Conservation (phyloP, 2,113 vertebrate species). For the Neoarius graeffei region DNA sequence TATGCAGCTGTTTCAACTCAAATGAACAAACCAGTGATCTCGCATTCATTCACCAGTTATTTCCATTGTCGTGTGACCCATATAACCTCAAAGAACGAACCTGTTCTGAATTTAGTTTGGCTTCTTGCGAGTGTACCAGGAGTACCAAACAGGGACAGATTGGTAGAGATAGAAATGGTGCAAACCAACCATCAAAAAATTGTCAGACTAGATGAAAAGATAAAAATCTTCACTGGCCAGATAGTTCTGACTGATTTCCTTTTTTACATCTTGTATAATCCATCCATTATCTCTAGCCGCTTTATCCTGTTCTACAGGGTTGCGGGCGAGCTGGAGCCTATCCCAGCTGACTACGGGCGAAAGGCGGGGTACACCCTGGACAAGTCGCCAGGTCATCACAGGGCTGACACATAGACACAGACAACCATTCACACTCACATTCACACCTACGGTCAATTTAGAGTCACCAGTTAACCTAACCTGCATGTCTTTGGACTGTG, state of each 20-base stretch:
- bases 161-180: neutral
- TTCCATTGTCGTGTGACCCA: neutral
- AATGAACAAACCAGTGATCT: neutral
- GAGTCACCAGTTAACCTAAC: no score
- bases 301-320: no score
- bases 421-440: no score
- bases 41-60: neutral
- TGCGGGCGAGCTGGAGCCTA: no score
- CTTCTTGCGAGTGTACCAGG: neutral
- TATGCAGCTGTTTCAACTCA: neutral
- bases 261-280: neutral
- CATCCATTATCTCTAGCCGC: no score
- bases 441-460: no score
- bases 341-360: no score
- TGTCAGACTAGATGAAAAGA: neutral
- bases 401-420: no score
- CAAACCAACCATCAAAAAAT: neutral
- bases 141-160: neutral
- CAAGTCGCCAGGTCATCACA: no score
- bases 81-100: neutral
- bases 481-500: no score
- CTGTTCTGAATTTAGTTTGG: neutral
- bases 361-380: no score
- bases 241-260: neutral
- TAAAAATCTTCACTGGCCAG: neutral